These are phyloP conservation scores for Ceratotherium simum DNA, from an alignment of 2,113 vertebrate genomes.

Conservation along the genomic window DNA sequence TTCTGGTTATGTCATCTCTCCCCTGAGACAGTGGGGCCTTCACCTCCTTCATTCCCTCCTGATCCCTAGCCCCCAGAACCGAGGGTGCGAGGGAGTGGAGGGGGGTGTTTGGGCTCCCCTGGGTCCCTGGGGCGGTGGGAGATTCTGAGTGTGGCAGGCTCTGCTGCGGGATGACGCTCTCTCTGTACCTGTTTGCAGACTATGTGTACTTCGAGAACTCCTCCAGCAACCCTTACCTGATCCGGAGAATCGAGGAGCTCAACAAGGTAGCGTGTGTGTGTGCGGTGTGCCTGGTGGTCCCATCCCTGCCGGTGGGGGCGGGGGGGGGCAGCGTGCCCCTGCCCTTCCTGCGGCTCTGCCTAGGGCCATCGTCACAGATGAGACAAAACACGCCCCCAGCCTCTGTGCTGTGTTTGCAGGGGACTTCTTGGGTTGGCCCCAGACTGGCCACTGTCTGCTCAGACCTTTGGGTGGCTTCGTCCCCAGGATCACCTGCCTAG, in stretches of 20 bases:
- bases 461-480: neutral
- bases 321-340: too few relatives aligned
- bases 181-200: slow-evolving; percentile 88
- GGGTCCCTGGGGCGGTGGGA: rapidly evolving
- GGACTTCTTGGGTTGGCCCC: neutral
- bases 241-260: slow-evolving; percentile 98
- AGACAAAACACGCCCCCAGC: too few relatives aligned
- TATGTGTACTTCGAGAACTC: slow-evolving; percentile 99
- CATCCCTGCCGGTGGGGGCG: neutral
- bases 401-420: neutral
- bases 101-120: rapidly evolving
- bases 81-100: neutral
- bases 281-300: neutral
- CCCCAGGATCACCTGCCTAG: neutral
- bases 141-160: rapidly evolving
- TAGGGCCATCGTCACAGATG: neutral
- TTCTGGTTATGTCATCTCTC: rapidly evolving
- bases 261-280: slow-evolving; percentile 91
- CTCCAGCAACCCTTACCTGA: slow-evolving; percentile 98
- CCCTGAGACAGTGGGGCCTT: rapidly evolving
- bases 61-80: too few relatives aligned
- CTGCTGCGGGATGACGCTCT: rapidly evolving
- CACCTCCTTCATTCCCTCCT: rapidly evolving
- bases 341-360: neutral
- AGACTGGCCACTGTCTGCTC: neutral